These are phyloP conservation scores for Alloscopus bannaensis DNA, from an alignment of 2,888 invertebrate species.

Conservation along the genomic window DNA sequence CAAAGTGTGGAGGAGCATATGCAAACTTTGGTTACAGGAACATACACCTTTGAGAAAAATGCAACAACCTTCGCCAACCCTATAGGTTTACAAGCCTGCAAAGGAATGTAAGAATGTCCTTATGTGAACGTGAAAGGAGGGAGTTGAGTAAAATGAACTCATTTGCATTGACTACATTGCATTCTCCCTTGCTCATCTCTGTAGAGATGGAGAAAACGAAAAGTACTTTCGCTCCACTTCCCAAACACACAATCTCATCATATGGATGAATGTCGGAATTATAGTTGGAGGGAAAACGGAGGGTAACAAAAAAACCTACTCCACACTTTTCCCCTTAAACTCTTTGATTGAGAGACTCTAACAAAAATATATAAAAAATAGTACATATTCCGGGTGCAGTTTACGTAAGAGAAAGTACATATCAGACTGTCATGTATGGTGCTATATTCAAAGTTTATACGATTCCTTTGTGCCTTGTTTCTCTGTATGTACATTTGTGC, in stretches of 20 bases:
- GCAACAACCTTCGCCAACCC: too few species aligned
- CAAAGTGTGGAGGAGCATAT: slow-evolving; percentile 4
- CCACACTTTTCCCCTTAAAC: neutral
- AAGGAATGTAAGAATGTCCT: neutral
- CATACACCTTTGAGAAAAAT: too few species aligned
- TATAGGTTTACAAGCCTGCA: too few species aligned
- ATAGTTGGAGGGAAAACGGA: slow-evolving; percentile 2
- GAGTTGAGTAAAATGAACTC: slow-evolving; percentile 60
- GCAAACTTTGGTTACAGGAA: neutral
- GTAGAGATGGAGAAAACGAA: slow-evolving; percentile 17
- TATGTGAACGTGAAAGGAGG: slow-evolving; percentile 14
- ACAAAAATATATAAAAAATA: too few species aligned
- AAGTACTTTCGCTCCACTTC: slow-evolving; percentile 25
- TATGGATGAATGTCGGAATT: slow-evolving; percentile 9
- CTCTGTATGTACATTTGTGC: too few species aligned
- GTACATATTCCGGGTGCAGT: too few species aligned
- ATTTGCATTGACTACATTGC: slow-evolving; percentile 64
- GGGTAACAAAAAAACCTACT: neutral
- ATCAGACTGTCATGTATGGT: too few species aligned
- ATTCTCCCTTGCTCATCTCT: slow-evolving; percentile 32
- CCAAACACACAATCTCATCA: slow-evolving; percentile 26
- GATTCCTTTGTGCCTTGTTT: too few species aligned
- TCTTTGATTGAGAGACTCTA: too few species aligned
- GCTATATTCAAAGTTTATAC: too few species aligned
- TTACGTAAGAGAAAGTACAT: too few species aligned